Base-by-base conservation (phyloP, 2,797 vertebrate genomes). In the Catharus ustulatus region DNA sequence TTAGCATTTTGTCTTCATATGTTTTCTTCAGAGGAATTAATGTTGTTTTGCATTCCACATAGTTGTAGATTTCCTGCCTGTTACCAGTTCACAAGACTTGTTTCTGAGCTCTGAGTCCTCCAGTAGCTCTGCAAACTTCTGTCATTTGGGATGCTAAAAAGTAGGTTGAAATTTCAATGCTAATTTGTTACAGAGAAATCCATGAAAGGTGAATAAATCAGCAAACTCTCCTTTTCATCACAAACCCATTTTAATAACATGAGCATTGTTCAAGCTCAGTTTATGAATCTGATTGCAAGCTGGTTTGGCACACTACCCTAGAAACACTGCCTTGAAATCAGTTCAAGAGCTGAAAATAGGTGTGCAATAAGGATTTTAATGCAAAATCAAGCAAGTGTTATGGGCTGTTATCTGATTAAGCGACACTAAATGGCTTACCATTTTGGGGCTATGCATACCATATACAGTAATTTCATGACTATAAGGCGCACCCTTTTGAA, bases 121-220 rank as follows among this genome's bases (percentile, higher is more conserved):
- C 85, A 71, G 45, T 23, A 94, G 45, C 57, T 90, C 71, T 93
- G 75, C 76, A 62, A 76, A 72, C 10, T 90, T 57, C 52, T 87
- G 64, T 80, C 61, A 63, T 83, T 84, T 72, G 36, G 34, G 43
- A 85, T 90, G 80, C 61, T 89, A 45, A 93, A 72, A 93, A 80
- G 57, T 64, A 89, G 38, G 79, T 76, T 90, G 71, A 84, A 82
- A 87, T 93, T 87, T 89, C 43, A 89, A 11, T 73, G 57, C 38
- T 57, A 61, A 84, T 90, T 96, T 80, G 84, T 77, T 91, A 82
- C 54, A 87, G 81, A 95, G 57, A 91, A 86, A 90, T 73, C 69
- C 40, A 67, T 81, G 82, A 91, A 86, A 91, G 83, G 67, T 93
- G 77, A 93, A 91, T 93, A 93, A 90, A 88, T 84, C 46, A 52